These are phyloP conservation scores for Macrophya annulata DNA, from an alignment of 2,888 invertebrate genomes.

Conservation along the genomic window DNA sequence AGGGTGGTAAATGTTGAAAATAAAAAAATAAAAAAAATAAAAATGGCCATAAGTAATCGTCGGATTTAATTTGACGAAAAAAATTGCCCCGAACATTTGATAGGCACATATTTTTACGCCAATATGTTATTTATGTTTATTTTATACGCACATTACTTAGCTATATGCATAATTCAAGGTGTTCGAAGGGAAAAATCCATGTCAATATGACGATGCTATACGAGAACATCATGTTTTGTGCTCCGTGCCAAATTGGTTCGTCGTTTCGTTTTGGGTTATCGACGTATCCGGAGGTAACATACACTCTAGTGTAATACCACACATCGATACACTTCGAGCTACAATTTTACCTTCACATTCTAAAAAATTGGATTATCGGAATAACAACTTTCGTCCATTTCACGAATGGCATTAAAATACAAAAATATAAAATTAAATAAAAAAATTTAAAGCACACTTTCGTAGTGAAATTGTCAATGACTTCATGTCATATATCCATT, in stretches of 20 bases:
- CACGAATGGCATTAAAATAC: background rate
- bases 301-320: slow-evolving; percentile 11
- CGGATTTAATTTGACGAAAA: background rate
- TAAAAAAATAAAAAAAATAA: too few relatives aligned
- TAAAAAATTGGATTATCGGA: slow-evolving; percentile 34
- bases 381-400: slow-evolving; percentile 6
- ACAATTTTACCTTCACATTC: slow-evolving; percentile 7
- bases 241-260: slow-evolving; percentile 42
- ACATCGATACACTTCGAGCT: slow-evolving; percentile 30
- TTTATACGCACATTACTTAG: background rate
- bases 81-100: background rate
- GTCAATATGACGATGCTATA: slow-evolving; percentile 30
- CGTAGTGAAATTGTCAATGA: background rate
- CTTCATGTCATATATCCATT: background rate
- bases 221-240: slow-evolving; percentile 42
- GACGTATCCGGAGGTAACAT: background rate
- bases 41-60: too few relatives aligned
- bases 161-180: slow-evolving; percentile 26
- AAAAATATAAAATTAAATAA: too few relatives aligned
- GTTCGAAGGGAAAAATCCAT: background rate
- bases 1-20: too few relatives aligned
- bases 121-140: slow-evolving; percentile 22
- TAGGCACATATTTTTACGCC: background rate
- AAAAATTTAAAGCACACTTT: background rate
- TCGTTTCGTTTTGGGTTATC: slow-evolving; percentile 41